These are phyloP conservation scores for Danio jaintianensis DNA, from an alignment of 2,797 vertebrate species.

Conservation along the genomic window DNA sequence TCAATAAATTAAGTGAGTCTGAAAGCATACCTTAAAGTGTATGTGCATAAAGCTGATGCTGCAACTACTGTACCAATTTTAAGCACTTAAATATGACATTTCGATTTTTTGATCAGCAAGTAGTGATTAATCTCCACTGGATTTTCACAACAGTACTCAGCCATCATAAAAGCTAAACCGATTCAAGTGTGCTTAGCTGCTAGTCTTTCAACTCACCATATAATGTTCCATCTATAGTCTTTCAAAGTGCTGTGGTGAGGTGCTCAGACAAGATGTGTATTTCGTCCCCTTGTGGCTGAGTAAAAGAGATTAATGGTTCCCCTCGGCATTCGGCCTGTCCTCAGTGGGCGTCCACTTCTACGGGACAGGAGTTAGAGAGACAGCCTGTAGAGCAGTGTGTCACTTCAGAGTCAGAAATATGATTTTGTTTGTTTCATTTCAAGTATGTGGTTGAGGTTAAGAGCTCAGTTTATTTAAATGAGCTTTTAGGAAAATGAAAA, in stretches of 20 bases:
- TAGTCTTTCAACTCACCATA: slow-evolving; percentile 31
- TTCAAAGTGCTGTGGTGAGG: slow-evolving; percentile 37
- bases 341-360: slow-evolving; percentile 54
- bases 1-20: background rate
- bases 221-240: slow-evolving; percentile 53
- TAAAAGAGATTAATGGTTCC: slow-evolving; percentile 61
- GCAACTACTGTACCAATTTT: background rate
- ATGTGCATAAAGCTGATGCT: background rate
- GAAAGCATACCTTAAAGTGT: background rate
- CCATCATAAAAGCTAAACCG: background rate
- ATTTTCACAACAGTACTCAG: background rate
- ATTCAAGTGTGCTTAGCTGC: slow-evolving; percentile 26
- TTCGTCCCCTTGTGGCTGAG: slow-evolving; percentile 40
- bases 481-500: slow-evolving; percentile 10
- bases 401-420: slow-evolving; percentile 11
- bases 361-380: slow-evolving; percentile 42
- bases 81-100: background rate
- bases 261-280: slow-evolving; percentile 37
- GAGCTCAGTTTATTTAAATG: background rate
- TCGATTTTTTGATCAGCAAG: background rate
- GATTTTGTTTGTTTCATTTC: slow-evolving; percentile 19
- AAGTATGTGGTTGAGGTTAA: slow-evolving; percentile 4
- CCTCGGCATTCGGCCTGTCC: slow-evolving; percentile 55
- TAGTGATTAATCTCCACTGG: background rate
- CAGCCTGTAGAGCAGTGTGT: background rate